Percentiles rank a stretch among this genome's conserved stretches.
These are phyloP conservation scores for Malurus elegans DNA, from an alignment of 2,113 vertebrate genomes.

Conservation along the genomic window DNA sequence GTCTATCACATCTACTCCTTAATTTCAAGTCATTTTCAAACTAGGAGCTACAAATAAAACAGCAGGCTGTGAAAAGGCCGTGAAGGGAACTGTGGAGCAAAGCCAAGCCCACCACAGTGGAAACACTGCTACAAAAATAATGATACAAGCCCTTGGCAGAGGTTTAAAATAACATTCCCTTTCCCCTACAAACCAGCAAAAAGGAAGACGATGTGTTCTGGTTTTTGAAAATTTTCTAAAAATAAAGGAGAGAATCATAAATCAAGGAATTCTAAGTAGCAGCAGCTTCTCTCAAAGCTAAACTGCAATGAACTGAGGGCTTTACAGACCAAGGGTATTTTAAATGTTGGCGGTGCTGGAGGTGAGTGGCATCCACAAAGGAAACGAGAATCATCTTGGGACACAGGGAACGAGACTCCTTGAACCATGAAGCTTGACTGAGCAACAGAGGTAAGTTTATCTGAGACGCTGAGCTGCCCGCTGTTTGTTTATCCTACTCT, in stretches of 20 bases:
- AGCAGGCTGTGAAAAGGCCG: neutral
- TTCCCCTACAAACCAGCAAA: neutral
- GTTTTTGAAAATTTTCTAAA: neutral
- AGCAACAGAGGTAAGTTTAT: neutral
- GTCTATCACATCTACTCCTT: neutral
- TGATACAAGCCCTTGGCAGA: fast-evolving
- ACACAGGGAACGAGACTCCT: neutral
- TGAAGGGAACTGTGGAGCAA: neutral
- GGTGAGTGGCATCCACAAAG: neutral
- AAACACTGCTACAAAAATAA: neutral
- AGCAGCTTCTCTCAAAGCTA: neutral
- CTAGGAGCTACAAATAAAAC: neutral
- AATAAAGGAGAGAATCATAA: neutral
- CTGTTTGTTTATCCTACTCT: conserved; percentile 12
- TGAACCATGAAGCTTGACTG: neutral
- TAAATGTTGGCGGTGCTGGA: neutral
- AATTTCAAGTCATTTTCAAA: neutral
- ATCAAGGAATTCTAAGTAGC: neutral
- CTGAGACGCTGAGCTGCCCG: neutral
- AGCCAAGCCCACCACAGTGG: neutral
- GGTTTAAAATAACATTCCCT: neutral
- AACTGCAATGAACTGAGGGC: neutral
- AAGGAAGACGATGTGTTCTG: fast-evolving
- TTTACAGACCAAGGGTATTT: neutral
- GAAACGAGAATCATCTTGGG: neutral